Evolutionary conservation across 2,797 vertebrate species (phyloP).

Genomic region (Paguma larvata): DNA sequence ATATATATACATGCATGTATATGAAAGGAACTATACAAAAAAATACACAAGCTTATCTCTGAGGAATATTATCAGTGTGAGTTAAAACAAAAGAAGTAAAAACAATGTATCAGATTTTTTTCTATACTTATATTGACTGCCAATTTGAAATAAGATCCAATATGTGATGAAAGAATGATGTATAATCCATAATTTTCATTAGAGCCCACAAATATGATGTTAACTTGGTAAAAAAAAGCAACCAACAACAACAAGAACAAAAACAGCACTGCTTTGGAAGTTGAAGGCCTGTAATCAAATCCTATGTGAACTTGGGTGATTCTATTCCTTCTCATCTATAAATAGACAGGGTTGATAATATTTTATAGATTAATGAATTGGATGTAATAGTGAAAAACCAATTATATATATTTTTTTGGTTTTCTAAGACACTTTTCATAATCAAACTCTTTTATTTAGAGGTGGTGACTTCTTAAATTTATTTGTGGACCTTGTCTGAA

Average conservation of each 20-base stretch:
- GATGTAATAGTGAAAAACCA: neutral
- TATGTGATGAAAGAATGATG: neutral
- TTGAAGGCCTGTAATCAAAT: neutral
- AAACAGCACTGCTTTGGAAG: neutral
- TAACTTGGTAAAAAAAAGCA: neutral
- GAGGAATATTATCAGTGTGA: neutral
- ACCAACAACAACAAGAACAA: too few relatives aligned
- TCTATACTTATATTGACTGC: neutral
- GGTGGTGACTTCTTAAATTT: neutral
- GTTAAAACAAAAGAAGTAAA: constrained; percentile 17
- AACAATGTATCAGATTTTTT: neutral
- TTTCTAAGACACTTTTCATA: neutral
- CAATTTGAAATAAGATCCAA: neutral
- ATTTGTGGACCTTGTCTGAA: neutral
- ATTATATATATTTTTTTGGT: neutral
- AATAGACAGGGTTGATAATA: neutral
- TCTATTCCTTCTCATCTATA: neutral
- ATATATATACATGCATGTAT: neutral
- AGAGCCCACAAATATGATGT: neutral
- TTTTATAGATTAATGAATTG: neutral
- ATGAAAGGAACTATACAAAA: neutral
- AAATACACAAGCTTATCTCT: neutral
- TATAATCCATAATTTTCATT: neutral
- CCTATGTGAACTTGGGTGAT: neutral
- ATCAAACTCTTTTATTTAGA: neutral